Percentiles rank a stretch among this genome's conserved stretches.
Conservation (phyloP, 2,888 invertebrate species). For the Chrysolina americana region DNA sequence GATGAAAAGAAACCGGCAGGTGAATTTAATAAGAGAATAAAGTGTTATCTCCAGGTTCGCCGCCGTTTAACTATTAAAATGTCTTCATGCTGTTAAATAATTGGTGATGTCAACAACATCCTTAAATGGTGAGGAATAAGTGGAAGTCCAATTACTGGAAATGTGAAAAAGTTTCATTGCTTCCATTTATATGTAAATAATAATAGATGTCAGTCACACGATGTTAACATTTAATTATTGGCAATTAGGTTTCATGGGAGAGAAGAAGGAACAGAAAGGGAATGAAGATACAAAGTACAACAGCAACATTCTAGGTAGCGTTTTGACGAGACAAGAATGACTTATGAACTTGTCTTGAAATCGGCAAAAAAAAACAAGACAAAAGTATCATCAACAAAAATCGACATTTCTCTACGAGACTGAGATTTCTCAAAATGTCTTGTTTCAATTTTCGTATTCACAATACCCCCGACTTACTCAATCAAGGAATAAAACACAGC, state of each 20-base stretch:
- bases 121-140: conserved; percentile 30
- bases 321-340: too few relatives aligned
- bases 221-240: conserved; percentile 22
- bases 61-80: conserved; percentile 22
- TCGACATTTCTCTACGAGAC: too few relatives aligned
- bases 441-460: too few relatives aligned
- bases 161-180: conserved; percentile 10
- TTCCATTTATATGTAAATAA: conserved; percentile 33
- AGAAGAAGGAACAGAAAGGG: background rate
- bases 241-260: background rate
- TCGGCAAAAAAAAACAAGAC: too few relatives aligned
- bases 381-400: too few relatives aligned
- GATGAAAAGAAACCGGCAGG: conserved; percentile 13
- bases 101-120: conserved; percentile 26
- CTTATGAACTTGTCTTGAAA: too few relatives aligned
- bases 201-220: conserved; percentile 26
- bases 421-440: too few relatives aligned
- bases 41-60: conserved; percentile 27
- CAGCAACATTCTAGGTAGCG: too few relatives aligned
- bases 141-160: conserved; percentile 30
- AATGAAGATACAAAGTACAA: background rate
- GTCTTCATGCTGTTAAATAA: conserved; percentile 28
- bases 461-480: too few relatives aligned
- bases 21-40: conserved; percentile 27
- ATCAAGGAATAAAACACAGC: too few relatives aligned